Evolutionary conservation across 2,888 invertebrate genomes (phyloP).

Genomic region (Morpho deidamia): DNA sequence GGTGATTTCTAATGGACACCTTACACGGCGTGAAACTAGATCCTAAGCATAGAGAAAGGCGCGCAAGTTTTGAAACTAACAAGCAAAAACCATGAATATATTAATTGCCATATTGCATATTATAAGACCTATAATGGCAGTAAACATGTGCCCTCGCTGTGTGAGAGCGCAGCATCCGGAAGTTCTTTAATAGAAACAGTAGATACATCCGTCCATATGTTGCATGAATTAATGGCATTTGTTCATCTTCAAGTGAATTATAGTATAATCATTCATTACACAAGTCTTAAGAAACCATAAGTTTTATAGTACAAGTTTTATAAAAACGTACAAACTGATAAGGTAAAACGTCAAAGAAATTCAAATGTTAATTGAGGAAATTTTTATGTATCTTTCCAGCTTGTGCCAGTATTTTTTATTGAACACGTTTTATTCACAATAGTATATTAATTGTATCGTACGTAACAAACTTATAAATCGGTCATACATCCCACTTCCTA

Average conservation of each 20-base stretch:
- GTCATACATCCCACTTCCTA: no score
- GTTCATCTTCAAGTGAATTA: background rate
- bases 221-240: background rate
- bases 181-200: background rate
- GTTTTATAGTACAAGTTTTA: background rate
- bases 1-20: no score
- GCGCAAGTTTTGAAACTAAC: background rate
- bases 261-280: background rate
- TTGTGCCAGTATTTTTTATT: no score
- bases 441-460: no score
- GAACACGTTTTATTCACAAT: no score
- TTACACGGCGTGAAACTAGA: background rate
- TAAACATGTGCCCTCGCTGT: background rate
- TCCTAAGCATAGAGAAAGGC: background rate
- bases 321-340: background rate
- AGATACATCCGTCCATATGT: background rate
- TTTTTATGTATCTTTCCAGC: background rate
- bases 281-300: constrained; percentile 1
- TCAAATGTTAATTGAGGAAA: background rate
- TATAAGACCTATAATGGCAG: background rate
- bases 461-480: no score
- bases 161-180: constrained; percentile 3
- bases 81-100: background rate
- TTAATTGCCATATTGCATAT: constrained; percentile 1
- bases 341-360: background rate